phyloP scores from a whole-genome alignment of 2,888 invertebrate species.

The Parnassius glacialis region DNA sequence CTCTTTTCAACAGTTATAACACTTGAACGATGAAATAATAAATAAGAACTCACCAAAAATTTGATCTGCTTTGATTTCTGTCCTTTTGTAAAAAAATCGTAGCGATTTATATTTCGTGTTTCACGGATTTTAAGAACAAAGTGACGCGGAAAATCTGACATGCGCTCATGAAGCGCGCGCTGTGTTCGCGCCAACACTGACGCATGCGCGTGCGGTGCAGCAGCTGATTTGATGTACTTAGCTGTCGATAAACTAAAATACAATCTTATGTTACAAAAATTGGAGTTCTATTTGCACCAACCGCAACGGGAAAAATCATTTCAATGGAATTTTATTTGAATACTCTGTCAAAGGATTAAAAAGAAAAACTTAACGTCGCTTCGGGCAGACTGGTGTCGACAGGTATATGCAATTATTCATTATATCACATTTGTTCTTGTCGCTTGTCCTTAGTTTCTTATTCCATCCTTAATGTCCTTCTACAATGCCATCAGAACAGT shows the following conservation, averaged over 20 bases:
- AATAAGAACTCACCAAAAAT: constrained; percentile 13
- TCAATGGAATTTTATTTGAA: constrained; percentile 14
- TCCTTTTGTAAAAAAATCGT: neutral
- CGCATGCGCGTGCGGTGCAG: constrained; percentile 48
- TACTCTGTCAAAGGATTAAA: constrained; percentile 1
- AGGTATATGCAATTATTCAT: constrained; percentile 19
- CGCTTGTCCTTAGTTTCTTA: constrained; percentile 4
- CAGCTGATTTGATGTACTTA: constrained; percentile 54
- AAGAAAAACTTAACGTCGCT: constrained; percentile 12
- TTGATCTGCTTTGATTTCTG: neutral
- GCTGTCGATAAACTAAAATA: constrained; percentile 33
- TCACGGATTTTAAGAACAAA: constrained; percentile 32
- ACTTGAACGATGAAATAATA: neutral
- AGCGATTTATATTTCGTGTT: constrained; percentile 26
- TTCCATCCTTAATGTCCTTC: constrained; percentile 9
- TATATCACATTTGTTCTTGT: constrained; percentile 7
- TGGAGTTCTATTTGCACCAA: constrained; percentile 14
- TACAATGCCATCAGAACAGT: constrained; percentile 1
- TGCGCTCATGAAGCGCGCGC: constrained; percentile 45
- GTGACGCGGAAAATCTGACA: constrained; percentile 38
- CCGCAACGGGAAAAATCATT: constrained; percentile 8
- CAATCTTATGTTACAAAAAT: constrained; percentile 28
- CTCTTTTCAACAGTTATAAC: too few species aligned
- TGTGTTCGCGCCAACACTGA: constrained; percentile 64
- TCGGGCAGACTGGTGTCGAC: constrained; percentile 7